Conservation (phyloP, 2,797 vertebrate species). For the Gadopsis marmoratus region DNA sequence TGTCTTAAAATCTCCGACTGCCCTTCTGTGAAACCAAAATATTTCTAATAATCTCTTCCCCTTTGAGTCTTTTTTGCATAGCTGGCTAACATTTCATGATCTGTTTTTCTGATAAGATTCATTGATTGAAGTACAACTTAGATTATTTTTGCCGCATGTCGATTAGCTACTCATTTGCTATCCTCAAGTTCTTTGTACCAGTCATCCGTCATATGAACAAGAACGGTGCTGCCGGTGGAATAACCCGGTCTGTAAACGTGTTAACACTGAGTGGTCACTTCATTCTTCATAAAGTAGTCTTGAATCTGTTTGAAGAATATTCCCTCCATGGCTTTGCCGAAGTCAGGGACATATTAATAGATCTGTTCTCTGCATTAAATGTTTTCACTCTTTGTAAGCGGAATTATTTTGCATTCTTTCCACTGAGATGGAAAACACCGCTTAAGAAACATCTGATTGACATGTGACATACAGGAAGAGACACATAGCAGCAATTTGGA, state of each 20-base stretch:
- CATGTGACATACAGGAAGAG: not conserved
- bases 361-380: not conserved
- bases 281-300: not conserved
- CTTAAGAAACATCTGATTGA: not conserved
- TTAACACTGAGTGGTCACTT: not conserved
- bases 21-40: not conserved
- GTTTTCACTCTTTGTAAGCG: not conserved
- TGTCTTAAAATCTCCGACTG: conserved; percentile 1
- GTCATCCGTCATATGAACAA: not conserved
- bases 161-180: too few species aligned
- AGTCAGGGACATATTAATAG: not conserved
- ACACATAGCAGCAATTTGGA: not conserved
- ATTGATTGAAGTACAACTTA: not conserved
- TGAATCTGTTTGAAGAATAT: not conserved
- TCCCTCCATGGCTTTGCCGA: not conserved
- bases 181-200: not conserved
- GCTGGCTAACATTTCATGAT: not conserved
- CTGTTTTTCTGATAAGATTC: not conserved
- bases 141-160: too few species aligned
- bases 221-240: not conserved
- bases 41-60: conserved; percentile 3
- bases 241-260: not conserved
- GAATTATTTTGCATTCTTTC: not conserved
- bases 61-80: not conserved
- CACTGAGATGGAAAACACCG: not conserved